Evolutionary conservation across 1,140 invertebrate genomes (phyloP), one percentile per base, ranked within the genome.

Genomic region (Stegodyphus mimosarum): DNA sequence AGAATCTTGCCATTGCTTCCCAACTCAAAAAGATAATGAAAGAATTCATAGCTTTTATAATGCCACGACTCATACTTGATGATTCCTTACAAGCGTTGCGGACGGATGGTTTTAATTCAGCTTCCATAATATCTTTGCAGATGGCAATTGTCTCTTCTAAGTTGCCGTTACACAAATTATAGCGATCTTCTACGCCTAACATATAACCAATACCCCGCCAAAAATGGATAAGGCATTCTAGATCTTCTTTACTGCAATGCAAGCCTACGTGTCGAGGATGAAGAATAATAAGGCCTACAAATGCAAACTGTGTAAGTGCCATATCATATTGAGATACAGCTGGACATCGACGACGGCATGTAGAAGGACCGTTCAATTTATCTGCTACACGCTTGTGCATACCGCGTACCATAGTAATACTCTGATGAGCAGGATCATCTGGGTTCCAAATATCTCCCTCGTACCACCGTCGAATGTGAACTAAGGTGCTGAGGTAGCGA

Each of bases 121-220:
- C 51, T 49, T 86, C 86, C 17, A 92, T 84, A 50, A 91, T 88
- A 11, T 92, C 89, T 53, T 87, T 76, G n/a, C 89, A 90, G 6
- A 92, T 88, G 55, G 88, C 69, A 63, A 88, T 87, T 0, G 92
- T 89, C 50, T 92, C 90, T 18, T 90, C 88, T 53, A 92, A 87
- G 51, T 87, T 90, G 0, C 91, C 92, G 0, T 89, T 88, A 87
- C 93, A 93, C 50, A 94, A 91, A 87, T 94, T 94, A 86, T 91
- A 93, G 93, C 92, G 93, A 88, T 97, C 95, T 86, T 96, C 93
- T 15, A 97, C 93, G 4, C 96, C 96, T 69, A 97, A 92, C 88
- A 95, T 90, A 88, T 94, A 92, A 1, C 95, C 96, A 52, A 97
- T 93, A 1, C 95, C 94, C 66, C 93, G 92, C 96, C 96, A 97